Base-by-base conservation (phyloP, 2,113 vertebrate species). In the Rhombomys opimus region DNA sequence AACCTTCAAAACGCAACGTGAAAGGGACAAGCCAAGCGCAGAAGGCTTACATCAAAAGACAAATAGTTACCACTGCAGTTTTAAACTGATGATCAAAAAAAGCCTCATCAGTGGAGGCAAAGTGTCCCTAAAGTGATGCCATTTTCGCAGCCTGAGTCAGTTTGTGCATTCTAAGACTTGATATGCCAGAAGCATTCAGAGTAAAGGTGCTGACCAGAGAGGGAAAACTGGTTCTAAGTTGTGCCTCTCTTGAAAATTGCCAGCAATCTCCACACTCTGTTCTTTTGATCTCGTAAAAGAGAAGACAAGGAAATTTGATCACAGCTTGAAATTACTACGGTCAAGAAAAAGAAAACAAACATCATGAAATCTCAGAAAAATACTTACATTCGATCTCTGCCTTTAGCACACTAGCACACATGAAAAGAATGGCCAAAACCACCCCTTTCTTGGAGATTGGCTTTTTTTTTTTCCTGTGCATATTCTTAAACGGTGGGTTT, bases 281-380 rank as follows among this genome's bases (percentile, higher is more conserved):
- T 54, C 13, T 61, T 63, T 77, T 70, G 32, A 92, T 70, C 13
- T 78, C 6, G 25, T 70, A 4, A 61, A 25, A 92, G 38, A 92
- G 57, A 90, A 73, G 65, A 88, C 57, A 38, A 63, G 46, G 35
- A 92, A 92, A 94, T 80, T 32, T 93, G 76, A 77, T 3, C 18
- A 63, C 6, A 41, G 32, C 52, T 88, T 92, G 25, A 84, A 18
- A 78, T 52, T 35, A 90, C 46, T 92, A 68, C 41, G 70, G 27
- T 73, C 22, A 73, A 75, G 14, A 25, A 68, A 75, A 38, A 73
- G 52, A 86, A 35, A 41, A 3, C 65, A 70, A 76, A 91, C 68
- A 12, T 30, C 9, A 32, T 59, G 80, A 63, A 80, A 68, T 76
- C 13, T 3, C 12, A 91, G 67, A 72, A 75, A 46, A 61, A 46